Conservation (phyloP, 35 echinoderm and acorn worm genomes). For the Stichopus chloronotus region DNA sequence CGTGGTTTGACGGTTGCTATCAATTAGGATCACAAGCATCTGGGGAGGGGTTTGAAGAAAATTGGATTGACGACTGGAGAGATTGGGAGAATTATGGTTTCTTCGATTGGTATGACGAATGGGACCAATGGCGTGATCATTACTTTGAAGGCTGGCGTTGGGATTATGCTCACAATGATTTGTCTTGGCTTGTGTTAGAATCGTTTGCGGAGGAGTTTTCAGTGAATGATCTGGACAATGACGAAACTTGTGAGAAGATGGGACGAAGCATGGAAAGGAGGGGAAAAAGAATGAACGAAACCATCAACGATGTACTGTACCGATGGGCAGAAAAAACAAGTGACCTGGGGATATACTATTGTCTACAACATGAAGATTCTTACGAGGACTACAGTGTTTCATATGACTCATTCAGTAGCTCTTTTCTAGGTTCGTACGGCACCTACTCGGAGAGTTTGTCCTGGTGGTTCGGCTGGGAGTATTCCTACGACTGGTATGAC, state of each 20-base stretch:
- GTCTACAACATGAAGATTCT: neutral
- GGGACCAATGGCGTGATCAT: constrained; percentile 20
- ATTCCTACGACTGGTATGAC: neutral
- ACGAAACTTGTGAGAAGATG: neutral
- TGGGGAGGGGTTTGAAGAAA: neutral
- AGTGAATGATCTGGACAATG: neutral
- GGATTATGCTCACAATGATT: neutral
- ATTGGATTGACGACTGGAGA: constrained; percentile 20
- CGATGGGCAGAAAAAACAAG: neutral
- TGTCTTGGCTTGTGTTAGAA: constrained; percentile 8
- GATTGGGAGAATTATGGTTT: neutral
- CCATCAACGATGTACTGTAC: neutral
- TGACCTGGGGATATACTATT: neutral
- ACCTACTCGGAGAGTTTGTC: neutral
- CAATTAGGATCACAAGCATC: neutral
- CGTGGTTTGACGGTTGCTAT: neutral
- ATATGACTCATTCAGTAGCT: neutral
- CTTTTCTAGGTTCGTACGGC: neutral
- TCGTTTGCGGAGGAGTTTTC: neutral
- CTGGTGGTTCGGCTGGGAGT: neutral
- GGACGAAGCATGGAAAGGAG: neutral
- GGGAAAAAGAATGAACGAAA: neutral
- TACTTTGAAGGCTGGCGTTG: neutral
- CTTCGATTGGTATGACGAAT: constrained; percentile 42
- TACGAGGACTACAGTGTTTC: neutral